These are phyloP conservation scores for Thermophis baileyi DNA, from an alignment of 2,113 vertebrate genomes.

Conservation along the genomic window DNA sequence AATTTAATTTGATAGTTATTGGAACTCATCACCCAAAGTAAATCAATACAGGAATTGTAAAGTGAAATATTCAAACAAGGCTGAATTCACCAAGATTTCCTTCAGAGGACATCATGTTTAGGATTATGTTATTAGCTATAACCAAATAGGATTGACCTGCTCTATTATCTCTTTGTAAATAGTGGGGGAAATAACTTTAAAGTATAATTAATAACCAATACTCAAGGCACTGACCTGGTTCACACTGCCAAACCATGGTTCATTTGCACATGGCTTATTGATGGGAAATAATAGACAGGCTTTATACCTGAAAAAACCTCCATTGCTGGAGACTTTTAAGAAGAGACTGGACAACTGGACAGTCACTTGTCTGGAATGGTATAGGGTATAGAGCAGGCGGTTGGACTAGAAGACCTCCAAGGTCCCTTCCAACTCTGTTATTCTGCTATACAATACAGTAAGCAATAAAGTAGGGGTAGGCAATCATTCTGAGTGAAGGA, in stretches of 20 bases:
- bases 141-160: not conserved
- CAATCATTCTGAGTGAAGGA: not conserved
- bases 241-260: not conserved
- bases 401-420: not conserved
- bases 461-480: not conserved
- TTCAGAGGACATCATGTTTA: not conserved
- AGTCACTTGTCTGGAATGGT: not conserved
- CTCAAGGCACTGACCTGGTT: not conserved
- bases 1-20: constrained; percentile 53
- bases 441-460: not conserved
- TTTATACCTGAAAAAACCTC: not conserved
- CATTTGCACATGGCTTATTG: not conserved
- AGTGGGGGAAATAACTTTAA: constrained; percentile 14
- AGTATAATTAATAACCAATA: constrained; percentile 13
- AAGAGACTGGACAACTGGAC: not conserved
- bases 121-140: not conserved
- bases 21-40: constrained; percentile 49
- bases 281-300: not conserved
- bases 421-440: not conserved
- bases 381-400: not conserved
- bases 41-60: constrained; percentile 53
- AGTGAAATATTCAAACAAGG: constrained; percentile 28
- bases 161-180: constrained; percentile 26
- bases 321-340: not conserved
- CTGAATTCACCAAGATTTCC: not conserved